Evolutionary conservation across 2,113 vertebrate species (phyloP), one percentile per base, ranked within the genome.

Genomic region (Axis porcinus): DNA sequence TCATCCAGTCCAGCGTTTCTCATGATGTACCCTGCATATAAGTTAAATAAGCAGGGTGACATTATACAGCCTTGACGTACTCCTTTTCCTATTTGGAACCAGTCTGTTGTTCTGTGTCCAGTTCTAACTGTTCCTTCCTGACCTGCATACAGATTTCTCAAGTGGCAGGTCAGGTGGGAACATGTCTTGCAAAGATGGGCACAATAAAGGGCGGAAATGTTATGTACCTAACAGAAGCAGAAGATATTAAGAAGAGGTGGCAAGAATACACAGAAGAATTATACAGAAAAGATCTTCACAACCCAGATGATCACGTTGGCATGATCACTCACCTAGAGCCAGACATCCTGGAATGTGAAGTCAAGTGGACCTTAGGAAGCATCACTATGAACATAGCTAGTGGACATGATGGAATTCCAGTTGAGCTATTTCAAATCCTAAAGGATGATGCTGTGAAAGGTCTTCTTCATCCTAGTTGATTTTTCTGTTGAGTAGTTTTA

Each of bases 1-100:
- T 36, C n/a, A 2, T 70, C n/a, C n/a, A 70, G 17, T 0, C 2
- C 17, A 36, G n/a, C 0, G 4, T 21, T 70, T 36, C 9, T 70
- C 64, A 21, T 36, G 9, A 70, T 70, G 9, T 36, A 70, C n/a
- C 21, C 64, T 70, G 64, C 64, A 70, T 70, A 21, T 21, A 70
- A 70, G n/a, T 70, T 36, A 36, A 70, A 36, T 36, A 70, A 36
- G n/a, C 17, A 36, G n/a, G 17, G n/a, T 36, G 64, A 70, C 64
- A 70, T 11, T 70, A 70, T 36, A 70, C 64, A 70, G 64, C 64
- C 64, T 21, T 70, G 19, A 70, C 0, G 4, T 12, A 36, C 19
- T 70, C 5, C n/a, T 70, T 36, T 70, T 2, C n/a, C 64, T 23
- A 70, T 70, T 36, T 70, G 64, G n/a, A 70, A 70, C 64, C 9